These are phyloP conservation scores for Zelostemma sp. DNA, from an alignment of 1,140 invertebrate genomes.

Conservation along the genomic window DNA sequence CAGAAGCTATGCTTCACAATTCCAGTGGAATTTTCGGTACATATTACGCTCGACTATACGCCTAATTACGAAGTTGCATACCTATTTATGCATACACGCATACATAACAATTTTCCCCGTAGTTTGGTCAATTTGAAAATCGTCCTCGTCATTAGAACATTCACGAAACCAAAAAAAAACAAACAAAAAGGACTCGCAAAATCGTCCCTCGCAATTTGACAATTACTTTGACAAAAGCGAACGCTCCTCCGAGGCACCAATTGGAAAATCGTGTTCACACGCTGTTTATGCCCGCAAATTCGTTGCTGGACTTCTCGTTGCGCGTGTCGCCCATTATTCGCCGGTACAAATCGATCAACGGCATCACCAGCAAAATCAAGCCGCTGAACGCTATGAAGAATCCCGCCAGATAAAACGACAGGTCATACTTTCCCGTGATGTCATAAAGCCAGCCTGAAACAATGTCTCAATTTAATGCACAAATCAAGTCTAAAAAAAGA, in stretches of 20 bases:
- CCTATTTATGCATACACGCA: no score
- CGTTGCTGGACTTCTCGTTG: slow-evolving; percentile 46
- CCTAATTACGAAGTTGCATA: background rate
- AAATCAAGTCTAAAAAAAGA: no score
- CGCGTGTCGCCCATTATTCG: slow-evolving; percentile 46
- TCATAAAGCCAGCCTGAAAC: slow-evolving; percentile 86
- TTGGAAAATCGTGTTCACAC: slow-evolving; percentile 51
- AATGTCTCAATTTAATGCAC: no score
- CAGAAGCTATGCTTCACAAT: slow-evolving; percentile 10
- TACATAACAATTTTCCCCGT: background rate
- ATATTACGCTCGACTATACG: no score
- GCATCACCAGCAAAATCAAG: slow-evolving; percentile 78
- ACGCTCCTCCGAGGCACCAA: slow-evolving; percentile 30
- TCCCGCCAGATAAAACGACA: slow-evolving; percentile 90
- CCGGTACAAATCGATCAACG: slow-evolving; percentile 69
- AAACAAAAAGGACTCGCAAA: background rate
- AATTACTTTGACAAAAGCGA: background rate
- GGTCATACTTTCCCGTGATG: slow-evolving; percentile 81
- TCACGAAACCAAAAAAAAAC: background rate
- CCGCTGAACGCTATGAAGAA: slow-evolving; percentile 89
- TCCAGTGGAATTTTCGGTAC: no score
- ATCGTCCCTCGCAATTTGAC: background rate
- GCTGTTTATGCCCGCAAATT: slow-evolving; percentile 58
- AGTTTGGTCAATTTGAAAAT: background rate
- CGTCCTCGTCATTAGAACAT: slow-evolving; percentile 17